Conservation (phyloP, 2,888 invertebrate species). For the Cheilosia vernalis region DNA sequence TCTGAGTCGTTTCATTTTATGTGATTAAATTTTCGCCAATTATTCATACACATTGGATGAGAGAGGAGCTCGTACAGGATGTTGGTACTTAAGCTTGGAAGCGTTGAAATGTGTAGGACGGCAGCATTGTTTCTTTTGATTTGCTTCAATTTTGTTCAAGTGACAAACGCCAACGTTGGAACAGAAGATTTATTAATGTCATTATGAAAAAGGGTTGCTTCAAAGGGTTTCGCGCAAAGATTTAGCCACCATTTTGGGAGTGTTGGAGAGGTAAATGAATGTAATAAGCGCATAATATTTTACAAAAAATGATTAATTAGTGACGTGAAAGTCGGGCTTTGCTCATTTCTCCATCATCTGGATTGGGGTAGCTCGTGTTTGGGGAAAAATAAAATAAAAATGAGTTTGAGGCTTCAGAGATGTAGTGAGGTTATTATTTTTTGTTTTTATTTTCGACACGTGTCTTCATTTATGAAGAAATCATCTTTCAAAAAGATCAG, state of each 20-base stretch:
- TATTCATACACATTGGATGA: slow-evolving; percentile 31
- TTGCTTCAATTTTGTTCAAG: slow-evolving; percentile 10
- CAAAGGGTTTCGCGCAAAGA: neutral
- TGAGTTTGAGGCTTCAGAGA: no score
- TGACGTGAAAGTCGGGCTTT: no score
- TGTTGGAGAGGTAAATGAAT: neutral
- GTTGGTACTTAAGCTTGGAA: slow-evolving; percentile 15
- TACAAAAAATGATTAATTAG: no score
- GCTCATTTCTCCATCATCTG: no score
- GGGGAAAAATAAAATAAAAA: no score
- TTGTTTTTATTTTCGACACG: no score
- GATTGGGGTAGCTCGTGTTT: no score
- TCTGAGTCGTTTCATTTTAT: slow-evolving; percentile 42
- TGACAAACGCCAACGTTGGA: neutral
- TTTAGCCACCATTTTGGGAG: neutral
- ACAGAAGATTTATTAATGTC: slow-evolving; percentile 6
- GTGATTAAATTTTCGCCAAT: slow-evolving; percentile 59
- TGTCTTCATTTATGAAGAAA: no score
- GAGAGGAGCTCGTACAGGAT: neutral
- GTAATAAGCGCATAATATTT: neutral
- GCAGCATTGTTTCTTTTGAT: neutral
- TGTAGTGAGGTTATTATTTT: no score
- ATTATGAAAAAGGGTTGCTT: slow-evolving; percentile 4
- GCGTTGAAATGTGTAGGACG: neutral
- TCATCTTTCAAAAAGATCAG: no score